phyloP scores from a whole-genome alignment of 2,113 vertebrate species.

The Tricholaema leucomelas region DNA sequence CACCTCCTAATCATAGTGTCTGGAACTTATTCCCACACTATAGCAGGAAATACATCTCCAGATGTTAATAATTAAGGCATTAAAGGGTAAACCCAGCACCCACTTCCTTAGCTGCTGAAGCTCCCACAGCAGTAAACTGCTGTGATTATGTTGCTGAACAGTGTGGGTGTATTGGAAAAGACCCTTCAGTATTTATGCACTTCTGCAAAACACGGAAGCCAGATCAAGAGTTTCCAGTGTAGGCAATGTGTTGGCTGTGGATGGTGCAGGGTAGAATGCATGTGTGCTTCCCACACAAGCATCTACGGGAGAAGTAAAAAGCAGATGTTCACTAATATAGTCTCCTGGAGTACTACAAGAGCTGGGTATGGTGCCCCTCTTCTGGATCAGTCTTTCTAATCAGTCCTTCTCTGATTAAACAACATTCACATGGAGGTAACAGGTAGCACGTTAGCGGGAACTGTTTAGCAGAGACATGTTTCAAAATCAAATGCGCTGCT shows the following conservation, averaged over 20 bases:
- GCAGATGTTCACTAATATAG: not conserved
- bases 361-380: not conserved
- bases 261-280: not conserved
- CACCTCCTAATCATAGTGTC: not conserved
- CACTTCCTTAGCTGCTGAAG: slow-evolving; percentile 26
- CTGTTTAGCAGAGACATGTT: not conserved
- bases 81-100: slow-evolving; percentile 41
- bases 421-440: not conserved
- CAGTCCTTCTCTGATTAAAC: not conserved
- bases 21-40: slow-evolving; percentile 50
- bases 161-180: slow-evolving; percentile 47
- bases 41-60: not conserved
- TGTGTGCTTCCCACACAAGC: not conserved
- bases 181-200: not conserved
- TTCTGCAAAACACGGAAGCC: not conserved
- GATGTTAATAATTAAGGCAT: slow-evolving; percentile 61
- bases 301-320: not conserved
- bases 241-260: not conserved
- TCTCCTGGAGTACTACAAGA: not conserved
- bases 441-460: not conserved
- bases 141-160: slow-evolving; percentile 10
- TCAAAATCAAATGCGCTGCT: not conserved
- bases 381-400: not conserved
- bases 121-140: slow-evolving; percentile 21
- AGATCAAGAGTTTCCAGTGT: slow-evolving; percentile 28